A percentile compares a stretch with the other conserved stretches of the same genome.
phyloP scores from a whole-genome alignment of 53 echinoderm and acorn worm species.

The Echinometra lucunter region DNA sequence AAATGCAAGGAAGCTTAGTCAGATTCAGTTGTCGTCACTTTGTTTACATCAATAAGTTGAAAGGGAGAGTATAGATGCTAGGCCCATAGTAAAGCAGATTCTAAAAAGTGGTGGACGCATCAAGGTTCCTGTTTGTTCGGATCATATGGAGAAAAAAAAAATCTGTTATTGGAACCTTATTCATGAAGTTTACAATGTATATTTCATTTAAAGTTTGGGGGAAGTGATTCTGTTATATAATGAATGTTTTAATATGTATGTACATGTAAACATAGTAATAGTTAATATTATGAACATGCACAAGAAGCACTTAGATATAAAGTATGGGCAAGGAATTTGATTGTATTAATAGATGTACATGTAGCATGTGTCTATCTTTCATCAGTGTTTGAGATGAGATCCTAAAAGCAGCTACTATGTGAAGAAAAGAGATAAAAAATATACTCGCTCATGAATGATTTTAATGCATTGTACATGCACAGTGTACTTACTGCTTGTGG shows the following conservation, averaged over 20 bases:
- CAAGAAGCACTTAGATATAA: background rate
- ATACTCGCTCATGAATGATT: too few relatives aligned
- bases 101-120: background rate
- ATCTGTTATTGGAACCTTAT: background rate
- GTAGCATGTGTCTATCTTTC: background rate
- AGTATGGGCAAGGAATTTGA: background rate
- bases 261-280: background rate
- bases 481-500: too few relatives aligned
- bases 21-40: slow-evolving; percentile 64
- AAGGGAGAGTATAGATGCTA: slow-evolving; percentile 13
- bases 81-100: background rate
- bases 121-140: background rate
- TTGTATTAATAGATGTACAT: background rate
- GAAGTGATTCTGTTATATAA: background rate
- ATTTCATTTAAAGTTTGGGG: background rate
- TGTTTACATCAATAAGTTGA: slow-evolving; percentile 53
- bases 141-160: background rate
- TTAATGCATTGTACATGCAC: too few relatives aligned
- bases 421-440: too few relatives aligned
- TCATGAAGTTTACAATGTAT: background rate
- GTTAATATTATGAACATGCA: background rate
- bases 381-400: too few relatives aligned
- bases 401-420: too few relatives aligned
- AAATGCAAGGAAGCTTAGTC: slow-evolving; percentile 65
- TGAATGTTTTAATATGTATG: background rate